Evolutionary conservation across 2,888 invertebrate species (phyloP), one percentile per base, ranked within the genome.

Genomic region (Drosophila merina): DNA sequence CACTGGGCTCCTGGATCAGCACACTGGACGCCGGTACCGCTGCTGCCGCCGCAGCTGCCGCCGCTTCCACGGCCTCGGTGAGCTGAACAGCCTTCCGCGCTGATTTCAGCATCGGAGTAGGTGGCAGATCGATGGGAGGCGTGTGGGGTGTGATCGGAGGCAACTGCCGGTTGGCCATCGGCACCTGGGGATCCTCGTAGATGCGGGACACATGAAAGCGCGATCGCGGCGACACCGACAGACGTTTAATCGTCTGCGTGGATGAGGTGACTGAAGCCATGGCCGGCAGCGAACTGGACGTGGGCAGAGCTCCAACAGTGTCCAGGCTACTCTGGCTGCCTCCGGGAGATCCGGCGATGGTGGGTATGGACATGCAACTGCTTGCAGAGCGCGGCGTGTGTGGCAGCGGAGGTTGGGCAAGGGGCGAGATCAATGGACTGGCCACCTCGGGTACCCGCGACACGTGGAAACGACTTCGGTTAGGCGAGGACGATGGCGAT

Each of bases 401-500:
- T 30, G 47, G 60, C 1, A 9, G 67, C 30, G 85, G 74, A 74
- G 78, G 88, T 63, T 80, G 79, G 45, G 86, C 88, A 66, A 87
- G 73, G 48, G 91, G 91, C 48, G 90, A 91, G 45, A 88, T 89
- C 28, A 89, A 58, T 14, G 90, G 89, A 68, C 89, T 89, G 57
- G 49, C 48, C 25, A 84, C 86, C 82, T 92, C 92, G 26, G 73
- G 56, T 5, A 92, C 92, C 28, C 91, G 91, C 68, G 91, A 91
- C 45, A 92, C 92, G 73, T 92, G 91, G 84, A 92, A 92, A 55
- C 92, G 90, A 75, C 90, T 92, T 54, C 95, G 95, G 74, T 94
- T 93, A 30, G 95, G 95, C 86, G 94, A 95, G 77, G 95, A 94
- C 73, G 95, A 94, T 56, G 95, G 94, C 50, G 94, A 93, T 28